Percentiles rank a stretch among this genome's conserved stretches.
Evolutionary conservation across 2,888 invertebrate species (phyloP).

Genomic region (Pollenia amentaria): DNA sequence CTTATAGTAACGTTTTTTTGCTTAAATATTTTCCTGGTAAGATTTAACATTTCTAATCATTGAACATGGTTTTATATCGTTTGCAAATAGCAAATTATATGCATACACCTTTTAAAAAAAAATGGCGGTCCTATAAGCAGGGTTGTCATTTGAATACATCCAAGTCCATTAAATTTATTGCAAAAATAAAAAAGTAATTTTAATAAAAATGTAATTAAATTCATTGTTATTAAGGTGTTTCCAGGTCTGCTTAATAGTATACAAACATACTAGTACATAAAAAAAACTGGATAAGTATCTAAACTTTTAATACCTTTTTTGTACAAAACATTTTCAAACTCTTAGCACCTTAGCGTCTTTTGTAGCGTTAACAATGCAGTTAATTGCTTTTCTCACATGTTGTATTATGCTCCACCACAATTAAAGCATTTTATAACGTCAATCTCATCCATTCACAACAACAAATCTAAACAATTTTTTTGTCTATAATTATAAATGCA

Average conservation of each 20-base stretch:
- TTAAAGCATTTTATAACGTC: neutral
- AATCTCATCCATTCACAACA: slow-evolving; percentile 35
- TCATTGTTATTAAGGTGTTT: too few species aligned
- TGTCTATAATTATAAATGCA: slow-evolving; percentile 47
- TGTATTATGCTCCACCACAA: slow-evolving; percentile 27
- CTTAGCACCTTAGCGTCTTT: neutral
- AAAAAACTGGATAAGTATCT: neutral
- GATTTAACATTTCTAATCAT: too few species aligned
- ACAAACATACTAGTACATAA: too few species aligned
- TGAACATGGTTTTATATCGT: neutral
- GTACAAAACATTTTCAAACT: neutral
- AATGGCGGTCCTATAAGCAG: too few species aligned
- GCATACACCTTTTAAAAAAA: neutral
- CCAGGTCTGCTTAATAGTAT: too few species aligned
- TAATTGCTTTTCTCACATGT: slow-evolving; percentile 51
- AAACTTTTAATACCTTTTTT: neutral
- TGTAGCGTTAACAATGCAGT: neutral
- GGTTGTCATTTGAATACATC: too few species aligned
- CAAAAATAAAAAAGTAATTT: too few species aligned
- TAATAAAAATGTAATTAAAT: too few species aligned
- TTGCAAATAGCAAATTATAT: neutral
- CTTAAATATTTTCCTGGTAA: too few species aligned
- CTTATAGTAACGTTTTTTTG: too few species aligned
- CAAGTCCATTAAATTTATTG: too few species aligned
- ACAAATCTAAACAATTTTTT: slow-evolving; percentile 29